Conservation (phyloP, 2,113 vertebrate species). For the Pipra filicauda region DNA sequence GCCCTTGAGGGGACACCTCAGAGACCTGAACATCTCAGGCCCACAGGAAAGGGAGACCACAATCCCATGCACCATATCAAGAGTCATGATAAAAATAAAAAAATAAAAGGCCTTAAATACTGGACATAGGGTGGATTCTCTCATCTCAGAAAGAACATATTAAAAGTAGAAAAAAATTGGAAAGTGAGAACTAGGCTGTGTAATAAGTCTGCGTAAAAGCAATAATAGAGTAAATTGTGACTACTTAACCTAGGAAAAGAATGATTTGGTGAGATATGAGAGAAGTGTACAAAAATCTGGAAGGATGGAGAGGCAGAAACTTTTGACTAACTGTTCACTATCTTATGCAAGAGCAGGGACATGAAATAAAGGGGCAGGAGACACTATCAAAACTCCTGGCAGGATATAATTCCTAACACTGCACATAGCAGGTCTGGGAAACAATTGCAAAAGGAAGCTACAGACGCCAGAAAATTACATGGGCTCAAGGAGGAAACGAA, state of each 20-base stretch:
- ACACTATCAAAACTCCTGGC: background rate
- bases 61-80: background rate
- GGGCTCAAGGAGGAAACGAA: background rate
- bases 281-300: background rate
- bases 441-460: background rate
- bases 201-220: background rate
- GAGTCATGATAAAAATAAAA: background rate
- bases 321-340: background rate
- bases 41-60: background rate
- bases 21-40: background rate
- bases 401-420: background rate
- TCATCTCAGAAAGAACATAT: background rate
- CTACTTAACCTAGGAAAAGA: background rate
- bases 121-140: background rate
- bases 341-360: background rate
- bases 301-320: background rate
- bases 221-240: background rate
- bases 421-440: background rate
- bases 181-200: background rate
- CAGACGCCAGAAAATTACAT: background rate
- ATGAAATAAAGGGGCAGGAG: background rate
- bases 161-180: background rate
- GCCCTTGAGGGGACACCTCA: background rate
- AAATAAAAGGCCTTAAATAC: background rate
- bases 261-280: background rate